These are phyloP conservation scores for Elysia chlorotica DNA, from an alignment of 1,140 invertebrate genomes.

Conservation along the genomic window DNA sequence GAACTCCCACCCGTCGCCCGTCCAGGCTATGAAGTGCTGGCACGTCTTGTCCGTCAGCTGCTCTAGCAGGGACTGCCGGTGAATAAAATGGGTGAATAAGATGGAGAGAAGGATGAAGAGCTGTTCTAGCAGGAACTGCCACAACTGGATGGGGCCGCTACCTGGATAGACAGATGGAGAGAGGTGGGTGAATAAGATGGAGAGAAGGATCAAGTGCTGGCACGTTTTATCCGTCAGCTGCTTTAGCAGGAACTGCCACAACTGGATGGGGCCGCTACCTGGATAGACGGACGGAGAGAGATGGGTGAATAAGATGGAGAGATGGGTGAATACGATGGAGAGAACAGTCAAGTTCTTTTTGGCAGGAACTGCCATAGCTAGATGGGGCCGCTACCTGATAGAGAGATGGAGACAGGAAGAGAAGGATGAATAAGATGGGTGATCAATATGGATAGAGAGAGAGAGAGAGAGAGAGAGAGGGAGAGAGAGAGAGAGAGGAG, in stretches of 20 bases:
- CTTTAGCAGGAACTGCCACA: no score
- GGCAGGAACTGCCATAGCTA: slow-evolving; percentile 94
- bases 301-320: no score
- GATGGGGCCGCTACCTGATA: slow-evolving; percentile 60
- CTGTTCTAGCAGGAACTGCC: slow-evolving; percentile 94
- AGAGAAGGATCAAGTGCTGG: slow-evolving; percentile 96
- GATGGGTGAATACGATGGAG: no score
- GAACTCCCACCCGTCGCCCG: slow-evolving; percentile 98
- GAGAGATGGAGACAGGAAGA: not conserved
- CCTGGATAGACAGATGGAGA: no score
- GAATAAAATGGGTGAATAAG: no score
- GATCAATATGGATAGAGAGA: not conserved
- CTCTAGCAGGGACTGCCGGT: no score
- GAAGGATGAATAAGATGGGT: not conserved
- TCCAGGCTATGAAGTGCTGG: slow-evolving; percentile 97
- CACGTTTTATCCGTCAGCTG: slow-evolving; percentile 94
- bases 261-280: no score
- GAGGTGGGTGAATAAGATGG: no score
- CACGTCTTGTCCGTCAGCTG: slow-evolving; percentile 94
- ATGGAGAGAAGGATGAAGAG: no score
- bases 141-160: not conserved
- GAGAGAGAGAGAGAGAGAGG: not conserved
- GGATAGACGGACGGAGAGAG: no score
- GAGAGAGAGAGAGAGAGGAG: not conserved
- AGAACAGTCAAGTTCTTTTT: no score